These are phyloP conservation scores for Apeltes quadracus DNA, from an alignment of 2,113 vertebrate species.

Conservation along the genomic window DNA sequence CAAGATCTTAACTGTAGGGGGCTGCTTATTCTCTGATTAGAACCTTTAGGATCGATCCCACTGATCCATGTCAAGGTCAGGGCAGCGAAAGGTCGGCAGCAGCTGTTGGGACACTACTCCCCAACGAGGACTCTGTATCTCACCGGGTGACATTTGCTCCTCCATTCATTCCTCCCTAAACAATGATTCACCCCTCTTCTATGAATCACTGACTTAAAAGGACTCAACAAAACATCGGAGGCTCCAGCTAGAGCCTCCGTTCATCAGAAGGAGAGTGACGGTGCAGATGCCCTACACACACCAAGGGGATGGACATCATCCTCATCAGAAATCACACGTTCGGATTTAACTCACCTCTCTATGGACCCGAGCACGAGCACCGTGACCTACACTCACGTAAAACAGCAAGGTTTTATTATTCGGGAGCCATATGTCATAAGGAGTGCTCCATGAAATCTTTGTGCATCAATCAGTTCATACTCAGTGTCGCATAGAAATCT, in stretches of 20 bases:
- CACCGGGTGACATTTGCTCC: not conserved
- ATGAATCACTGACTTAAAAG: not conserved
- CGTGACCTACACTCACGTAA: conserved; percentile 55
- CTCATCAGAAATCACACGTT: conserved; percentile 11
- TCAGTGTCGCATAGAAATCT: not conserved
- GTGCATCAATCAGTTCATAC: not conserved
- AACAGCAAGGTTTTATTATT: conserved; percentile 12
- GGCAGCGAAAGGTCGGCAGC: conserved; percentile 11
- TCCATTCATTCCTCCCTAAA: not conserved
- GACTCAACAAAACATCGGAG: not conserved
- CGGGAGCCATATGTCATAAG: not conserved
- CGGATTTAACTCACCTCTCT: conserved; percentile 35
- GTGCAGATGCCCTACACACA: not conserved
- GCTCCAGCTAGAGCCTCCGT: conserved; percentile 9
- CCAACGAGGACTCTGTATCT: not conserved
- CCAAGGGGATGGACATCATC: not conserved
- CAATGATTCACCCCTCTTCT: not conserved
- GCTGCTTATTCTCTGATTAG: not conserved
- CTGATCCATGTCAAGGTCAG: not conserved
- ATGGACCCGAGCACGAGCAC: conserved; percentile 25
- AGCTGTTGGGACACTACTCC: not conserved
- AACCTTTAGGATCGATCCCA: not conserved
- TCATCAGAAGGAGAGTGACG: not conserved
- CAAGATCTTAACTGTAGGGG: not conserved
- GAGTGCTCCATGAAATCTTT: not conserved